phyloP scores from a whole-genome alignment of 2,113 vertebrate genomes.

The Tetrao urogallus region DNA sequence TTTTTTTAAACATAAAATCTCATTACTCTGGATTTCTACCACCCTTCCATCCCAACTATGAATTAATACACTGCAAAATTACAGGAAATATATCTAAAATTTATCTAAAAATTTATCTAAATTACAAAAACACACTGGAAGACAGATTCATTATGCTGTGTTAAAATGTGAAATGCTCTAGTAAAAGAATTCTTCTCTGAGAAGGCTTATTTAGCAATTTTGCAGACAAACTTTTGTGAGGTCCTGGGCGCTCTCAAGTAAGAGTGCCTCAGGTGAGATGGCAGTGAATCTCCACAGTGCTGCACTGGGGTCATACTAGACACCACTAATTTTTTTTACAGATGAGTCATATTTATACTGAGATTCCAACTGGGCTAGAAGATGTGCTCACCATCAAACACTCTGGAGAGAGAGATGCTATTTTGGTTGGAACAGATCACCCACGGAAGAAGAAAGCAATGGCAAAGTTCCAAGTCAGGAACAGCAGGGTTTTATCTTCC shows the following conservation, averaged over 20 bases:
- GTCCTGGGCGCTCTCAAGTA: background rate
- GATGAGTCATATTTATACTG: background rate
- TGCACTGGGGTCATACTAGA: background rate
- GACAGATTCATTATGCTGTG: constrained; percentile 25
- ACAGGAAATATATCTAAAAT: background rate
- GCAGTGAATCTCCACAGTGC: background rate
- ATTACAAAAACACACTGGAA: background rate
- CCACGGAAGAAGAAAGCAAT: background rate
- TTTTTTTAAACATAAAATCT: background rate
- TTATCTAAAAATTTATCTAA: background rate
- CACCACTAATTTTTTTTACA: background rate
- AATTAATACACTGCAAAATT: background rate
- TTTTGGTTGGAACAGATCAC: background rate
- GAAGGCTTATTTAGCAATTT: background rate
- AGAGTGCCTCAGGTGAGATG: background rate
- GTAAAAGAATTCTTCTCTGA: background rate
- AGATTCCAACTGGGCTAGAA: background rate
- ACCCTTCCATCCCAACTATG: background rate
- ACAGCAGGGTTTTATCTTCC: background rate
- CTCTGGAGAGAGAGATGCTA: background rate
- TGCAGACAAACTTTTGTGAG: background rate
- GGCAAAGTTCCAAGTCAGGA: background rate
- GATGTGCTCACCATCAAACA: background rate
- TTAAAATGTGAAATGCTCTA: constrained; percentile 12
- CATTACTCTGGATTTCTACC: background rate